Percentiles rank a stretch among this genome's conserved stretches.
Conservation (phyloP, 2,888 invertebrate genomes). For the Chaetogeoica ovagalla region DNA sequence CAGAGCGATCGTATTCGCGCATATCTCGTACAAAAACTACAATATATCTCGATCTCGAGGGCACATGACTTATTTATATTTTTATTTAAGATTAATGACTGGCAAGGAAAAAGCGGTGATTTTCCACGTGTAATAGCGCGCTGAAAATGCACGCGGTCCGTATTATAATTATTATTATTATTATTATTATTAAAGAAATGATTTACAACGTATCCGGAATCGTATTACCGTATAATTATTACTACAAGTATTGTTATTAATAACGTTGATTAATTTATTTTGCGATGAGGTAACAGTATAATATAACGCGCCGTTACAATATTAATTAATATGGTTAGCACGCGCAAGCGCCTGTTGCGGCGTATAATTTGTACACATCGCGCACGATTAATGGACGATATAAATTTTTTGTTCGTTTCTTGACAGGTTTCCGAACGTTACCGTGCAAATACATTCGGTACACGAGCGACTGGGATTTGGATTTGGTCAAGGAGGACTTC, state of each 20-base stretch:
- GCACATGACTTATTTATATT: no score
- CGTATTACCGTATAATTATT: neutral
- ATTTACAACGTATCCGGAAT: neutral
- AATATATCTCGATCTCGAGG: no score
- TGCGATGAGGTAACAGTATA: neutral
- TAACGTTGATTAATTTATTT: no score
- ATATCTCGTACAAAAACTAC: no score
- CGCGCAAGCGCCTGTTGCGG: no score
- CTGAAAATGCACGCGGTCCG: neutral
- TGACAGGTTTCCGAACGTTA: constrained; percentile 34
- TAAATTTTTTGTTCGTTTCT: neutral
- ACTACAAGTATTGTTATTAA: neutral
- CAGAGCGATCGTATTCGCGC: no score
- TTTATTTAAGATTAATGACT: no score
- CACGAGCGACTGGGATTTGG: constrained; percentile 38
- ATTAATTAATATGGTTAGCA: neutral
- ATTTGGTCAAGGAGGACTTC: constrained; percentile 35
- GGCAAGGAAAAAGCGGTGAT: no score
- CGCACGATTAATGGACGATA: neutral
- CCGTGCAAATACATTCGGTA: constrained; percentile 45
- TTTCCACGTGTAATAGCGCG: neutral
- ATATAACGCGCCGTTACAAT: neutral
- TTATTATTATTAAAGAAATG: neutral
- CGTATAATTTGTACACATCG: no score
- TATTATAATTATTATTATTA: no score